phyloP scores from a whole-genome alignment of 2,797 vertebrate genomes.

The Coilia nasus region DNA sequence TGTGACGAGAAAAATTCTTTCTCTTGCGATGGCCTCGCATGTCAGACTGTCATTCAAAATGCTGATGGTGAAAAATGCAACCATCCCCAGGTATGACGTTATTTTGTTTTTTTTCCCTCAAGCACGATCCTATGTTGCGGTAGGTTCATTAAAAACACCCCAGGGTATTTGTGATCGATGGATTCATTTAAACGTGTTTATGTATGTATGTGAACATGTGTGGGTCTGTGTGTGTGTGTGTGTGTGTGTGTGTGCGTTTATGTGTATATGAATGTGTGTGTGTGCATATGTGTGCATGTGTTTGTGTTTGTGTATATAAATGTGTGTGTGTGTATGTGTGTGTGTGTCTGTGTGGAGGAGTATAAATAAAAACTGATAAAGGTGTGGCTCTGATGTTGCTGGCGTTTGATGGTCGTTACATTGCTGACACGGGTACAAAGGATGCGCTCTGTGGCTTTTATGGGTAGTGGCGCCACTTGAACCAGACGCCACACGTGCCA shows the following conservation, averaged over 20 bases:
- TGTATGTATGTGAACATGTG: not conserved
- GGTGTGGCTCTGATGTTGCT: not conserved
- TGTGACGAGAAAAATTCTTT: not conserved
- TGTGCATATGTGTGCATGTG: not conserved
- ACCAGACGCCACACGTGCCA: slow-evolving; percentile 26
- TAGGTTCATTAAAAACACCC: not conserved
- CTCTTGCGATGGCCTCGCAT: not conserved
- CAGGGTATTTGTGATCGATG: not conserved
- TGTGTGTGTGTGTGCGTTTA: not conserved
- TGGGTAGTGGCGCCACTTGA: slow-evolving; percentile 19
- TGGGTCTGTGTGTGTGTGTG: not conserved
- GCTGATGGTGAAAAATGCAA: not conserved
- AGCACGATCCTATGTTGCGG: not conserved
- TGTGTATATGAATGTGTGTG: not conserved
- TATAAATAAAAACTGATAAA: slow-evolving; percentile 22
- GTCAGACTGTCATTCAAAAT: not conserved
- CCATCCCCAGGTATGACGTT: not conserved
- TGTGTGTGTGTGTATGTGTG: not conserved
- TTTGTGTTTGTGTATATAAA: not conserved
- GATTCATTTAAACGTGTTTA: not conserved
- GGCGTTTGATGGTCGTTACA: slow-evolving; percentile 1
- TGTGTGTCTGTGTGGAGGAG: not conserved
- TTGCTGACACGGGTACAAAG: not conserved
- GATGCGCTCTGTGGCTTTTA: slow-evolving; percentile 19
- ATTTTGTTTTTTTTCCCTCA: not conserved